phyloP scores from a whole-genome alignment of 2,888 invertebrate genomes.

The Cryptocephalus primarius region DNA sequence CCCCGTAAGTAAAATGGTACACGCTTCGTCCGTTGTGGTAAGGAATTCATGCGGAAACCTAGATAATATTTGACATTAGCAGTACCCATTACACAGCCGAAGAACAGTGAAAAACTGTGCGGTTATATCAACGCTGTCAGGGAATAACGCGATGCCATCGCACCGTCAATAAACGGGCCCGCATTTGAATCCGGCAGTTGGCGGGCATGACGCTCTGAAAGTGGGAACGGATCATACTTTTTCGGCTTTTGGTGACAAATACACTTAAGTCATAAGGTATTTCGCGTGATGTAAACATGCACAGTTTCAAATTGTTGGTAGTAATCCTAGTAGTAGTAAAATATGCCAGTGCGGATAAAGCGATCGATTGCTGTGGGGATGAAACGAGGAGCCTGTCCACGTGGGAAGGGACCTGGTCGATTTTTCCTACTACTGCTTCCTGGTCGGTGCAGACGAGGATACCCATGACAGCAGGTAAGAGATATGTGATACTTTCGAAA shows the following conservation, averaged over 20 bases:
- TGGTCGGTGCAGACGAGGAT: conserved; percentile 30
- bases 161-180: conserved; percentile 2
- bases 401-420: conserved; percentile 23
- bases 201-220: too few species aligned
- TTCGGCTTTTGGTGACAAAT: too few species aligned
- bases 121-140: conserved; percentile 4
- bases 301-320: too few species aligned
- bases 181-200: too few species aligned
- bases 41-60: conserved; percentile 30
- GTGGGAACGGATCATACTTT: too few species aligned
- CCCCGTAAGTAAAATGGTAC: conserved; percentile 1
- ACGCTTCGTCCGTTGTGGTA: conserved; percentile 16
- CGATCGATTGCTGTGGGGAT: conserved; percentile 12
- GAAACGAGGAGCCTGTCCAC: conserved; percentile 15
- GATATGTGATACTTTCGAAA: neutral
- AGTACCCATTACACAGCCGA: conserved; percentile 23
- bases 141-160: conserved; percentile 15
- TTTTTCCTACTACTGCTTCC: conserved; percentile 21
- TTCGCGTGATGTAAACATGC: too few species aligned
- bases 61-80: conserved; percentile 34
- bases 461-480: conserved; percentile 28
- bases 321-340: too few species aligned
- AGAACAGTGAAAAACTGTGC: conserved; percentile 20
- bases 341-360: neutral
- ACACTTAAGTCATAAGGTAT: too few species aligned